phyloP scores from a whole-genome alignment of 2,888 invertebrate genomes.

The Trichogramma dendrolimi region DNA sequence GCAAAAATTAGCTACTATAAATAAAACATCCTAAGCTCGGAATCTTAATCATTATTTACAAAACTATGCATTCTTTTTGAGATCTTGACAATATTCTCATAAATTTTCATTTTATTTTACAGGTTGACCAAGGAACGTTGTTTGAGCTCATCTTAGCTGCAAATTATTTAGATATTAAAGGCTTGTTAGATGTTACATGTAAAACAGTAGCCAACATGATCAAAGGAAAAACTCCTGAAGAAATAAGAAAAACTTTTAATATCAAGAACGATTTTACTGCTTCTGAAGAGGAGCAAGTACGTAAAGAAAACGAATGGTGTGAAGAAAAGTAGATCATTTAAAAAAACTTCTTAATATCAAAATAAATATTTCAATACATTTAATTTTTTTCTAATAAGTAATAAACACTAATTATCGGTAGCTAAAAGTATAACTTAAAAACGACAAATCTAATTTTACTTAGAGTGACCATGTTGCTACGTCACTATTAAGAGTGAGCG shows the following conservation, averaged over 20 bases:
- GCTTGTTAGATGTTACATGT: conserved; percentile 93
- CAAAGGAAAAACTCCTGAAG: conserved; percentile 96
- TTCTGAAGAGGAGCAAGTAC: conserved; percentile 94
- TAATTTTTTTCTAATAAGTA: conserved; percentile 5
- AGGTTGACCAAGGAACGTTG: conserved; percentile 93
- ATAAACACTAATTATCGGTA: no score
- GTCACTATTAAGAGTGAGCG: no score
- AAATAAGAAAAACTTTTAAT: conserved; percentile 94
- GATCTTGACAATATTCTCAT: no score
- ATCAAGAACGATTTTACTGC: conserved; percentile 96
- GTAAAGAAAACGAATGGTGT: conserved; percentile 93
- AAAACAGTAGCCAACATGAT: conserved; percentile 99
- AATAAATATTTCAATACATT: no score
- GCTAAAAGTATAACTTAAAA: no score
- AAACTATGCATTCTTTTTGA: background rate
- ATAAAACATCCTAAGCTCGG: no score
- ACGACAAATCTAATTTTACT: no score
- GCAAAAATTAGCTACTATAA: no score
- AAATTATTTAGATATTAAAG: conserved; percentile 94
- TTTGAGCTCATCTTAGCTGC: conserved; percentile 96
- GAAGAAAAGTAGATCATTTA: conserved; percentile 67
- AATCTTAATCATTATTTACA: no score
- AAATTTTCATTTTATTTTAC: conserved; percentile 8
- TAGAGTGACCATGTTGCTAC: no score
- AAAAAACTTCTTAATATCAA: background rate